phyloP scores from a whole-genome alignment of 2,797 vertebrate species.

The Cheirogaleus major region DNA sequence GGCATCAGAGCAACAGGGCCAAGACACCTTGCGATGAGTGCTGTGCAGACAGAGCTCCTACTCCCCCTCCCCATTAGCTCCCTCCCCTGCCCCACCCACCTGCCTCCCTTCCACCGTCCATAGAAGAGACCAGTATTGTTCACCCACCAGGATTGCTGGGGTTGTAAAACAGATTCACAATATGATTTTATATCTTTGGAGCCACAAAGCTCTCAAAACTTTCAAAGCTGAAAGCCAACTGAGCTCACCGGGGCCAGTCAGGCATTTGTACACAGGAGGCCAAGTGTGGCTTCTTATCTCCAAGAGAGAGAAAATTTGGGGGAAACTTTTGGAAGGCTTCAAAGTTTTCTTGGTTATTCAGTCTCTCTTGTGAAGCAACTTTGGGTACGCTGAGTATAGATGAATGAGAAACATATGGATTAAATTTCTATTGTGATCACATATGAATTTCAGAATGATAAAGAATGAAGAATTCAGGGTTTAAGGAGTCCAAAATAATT shows the following conservation, averaged over 20 bases:
- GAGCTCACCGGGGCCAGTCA: background rate
- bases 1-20: background rate
- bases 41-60: background rate
- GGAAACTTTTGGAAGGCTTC: background rate
- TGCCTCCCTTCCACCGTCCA: background rate
- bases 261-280: background rate
- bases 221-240: slow-evolving; percentile 25
- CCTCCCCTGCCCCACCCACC: fast-evolving
- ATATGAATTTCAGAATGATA: slow-evolving; percentile 49
- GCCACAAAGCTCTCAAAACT: background rate
- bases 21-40: background rate
- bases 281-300: background rate
- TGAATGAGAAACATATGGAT: slow-evolving; percentile 60
- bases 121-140: background rate
- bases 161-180: background rate
- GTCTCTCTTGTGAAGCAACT: slow-evolving; percentile 5
- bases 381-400: slow-evolving; percentile 28
- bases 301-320: background rate
- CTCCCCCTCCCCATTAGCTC: background rate
- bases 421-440: slow-evolving; percentile 47
- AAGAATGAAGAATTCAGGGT: slow-evolving; percentile 13
- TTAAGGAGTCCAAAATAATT: slow-evolving; percentile 51
- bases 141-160: background rate
- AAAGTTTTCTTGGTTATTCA: slow-evolving; percentile 26
- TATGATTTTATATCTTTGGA: slow-evolving; percentile 8